phyloP scores from a whole-genome alignment of 2,797 vertebrate species.

The Leuciscus waleckii region DNA sequence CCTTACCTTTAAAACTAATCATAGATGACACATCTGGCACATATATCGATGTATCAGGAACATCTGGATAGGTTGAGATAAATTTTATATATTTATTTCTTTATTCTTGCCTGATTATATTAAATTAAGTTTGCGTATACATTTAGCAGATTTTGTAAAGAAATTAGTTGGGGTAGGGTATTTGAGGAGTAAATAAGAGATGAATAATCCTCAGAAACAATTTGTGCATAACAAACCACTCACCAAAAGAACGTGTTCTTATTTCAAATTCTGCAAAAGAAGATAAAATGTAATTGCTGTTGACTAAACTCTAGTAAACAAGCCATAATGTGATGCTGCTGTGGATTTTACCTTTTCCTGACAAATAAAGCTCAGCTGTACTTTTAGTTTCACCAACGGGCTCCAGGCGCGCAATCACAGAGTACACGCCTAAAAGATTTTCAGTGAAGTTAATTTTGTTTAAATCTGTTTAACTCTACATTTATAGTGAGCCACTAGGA shows the following conservation, averaged over 20 bases:
- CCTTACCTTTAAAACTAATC: slow-evolving; percentile 84
- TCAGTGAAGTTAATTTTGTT: slow-evolving; percentile 54
- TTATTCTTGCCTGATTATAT: not conserved
- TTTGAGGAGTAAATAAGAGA: not conserved
- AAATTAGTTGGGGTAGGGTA: slow-evolving; percentile 3
- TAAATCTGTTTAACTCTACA: slow-evolving; percentile 18
- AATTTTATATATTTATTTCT: slow-evolving; percentile 24
- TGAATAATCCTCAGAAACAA: slow-evolving; percentile 47
- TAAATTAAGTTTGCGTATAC: not conserved
- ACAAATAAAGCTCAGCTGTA: slow-evolving; percentile 90
- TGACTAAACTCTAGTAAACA: slow-evolving; percentile 45
- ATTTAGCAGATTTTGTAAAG: slow-evolving; percentile 2
- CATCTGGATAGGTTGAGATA: slow-evolving; percentile 77
- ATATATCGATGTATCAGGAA: slow-evolving; percentile 84
- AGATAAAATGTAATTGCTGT: slow-evolving; percentile 51
- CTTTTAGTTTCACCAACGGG: slow-evolving; percentile 91
- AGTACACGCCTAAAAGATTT: slow-evolving; percentile 85
- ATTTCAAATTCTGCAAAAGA: slow-evolving; percentile 87
- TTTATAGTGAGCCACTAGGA: not conserved
- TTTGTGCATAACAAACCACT: slow-evolving; percentile 70
- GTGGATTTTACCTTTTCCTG: slow-evolving; percentile 87
- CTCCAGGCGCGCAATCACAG: slow-evolving; percentile 89
- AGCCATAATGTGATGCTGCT: not conserved
- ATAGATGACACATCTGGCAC: slow-evolving; percentile 76
- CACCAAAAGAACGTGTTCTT: slow-evolving; percentile 89